Conservation (phyloP, 2,113 vertebrate genomes). For the Motacilla tschutschensis region DNA sequence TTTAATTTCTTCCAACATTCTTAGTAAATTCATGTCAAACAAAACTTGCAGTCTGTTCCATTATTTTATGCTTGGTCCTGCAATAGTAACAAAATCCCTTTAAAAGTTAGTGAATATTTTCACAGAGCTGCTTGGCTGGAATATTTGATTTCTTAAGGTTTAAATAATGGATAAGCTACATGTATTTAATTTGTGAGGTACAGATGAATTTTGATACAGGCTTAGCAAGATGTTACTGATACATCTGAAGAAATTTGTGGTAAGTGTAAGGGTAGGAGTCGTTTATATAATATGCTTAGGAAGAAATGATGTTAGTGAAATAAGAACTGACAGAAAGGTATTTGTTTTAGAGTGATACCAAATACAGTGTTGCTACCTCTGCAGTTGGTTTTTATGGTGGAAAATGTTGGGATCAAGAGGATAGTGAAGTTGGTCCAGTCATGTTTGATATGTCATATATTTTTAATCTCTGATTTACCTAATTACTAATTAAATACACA, state of each 20-base stretch:
- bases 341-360: background rate
- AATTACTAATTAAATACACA: background rate
- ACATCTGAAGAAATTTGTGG: background rate
- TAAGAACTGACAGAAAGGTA: background rate
- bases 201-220: background rate
- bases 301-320: background rate
- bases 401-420: background rate
- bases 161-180: background rate
- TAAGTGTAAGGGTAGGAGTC: background rate
- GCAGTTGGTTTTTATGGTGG: background rate
- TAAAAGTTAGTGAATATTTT: background rate
- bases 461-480: background rate
- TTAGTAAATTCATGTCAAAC: background rate
- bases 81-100: background rate
- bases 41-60: background rate
- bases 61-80: background rate
- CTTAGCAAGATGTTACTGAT: background rate
- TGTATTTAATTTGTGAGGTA: background rate
- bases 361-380: background rate
- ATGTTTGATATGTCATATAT: background rate
- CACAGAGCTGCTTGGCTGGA: background rate
- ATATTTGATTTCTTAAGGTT: conserved; percentile 16
- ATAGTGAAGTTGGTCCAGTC: background rate
- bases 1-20: background rate
- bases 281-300: background rate